Evolutionary conservation across 1,140 invertebrate genomes (phyloP).

Genomic region (Theocolax elegans): DNA sequence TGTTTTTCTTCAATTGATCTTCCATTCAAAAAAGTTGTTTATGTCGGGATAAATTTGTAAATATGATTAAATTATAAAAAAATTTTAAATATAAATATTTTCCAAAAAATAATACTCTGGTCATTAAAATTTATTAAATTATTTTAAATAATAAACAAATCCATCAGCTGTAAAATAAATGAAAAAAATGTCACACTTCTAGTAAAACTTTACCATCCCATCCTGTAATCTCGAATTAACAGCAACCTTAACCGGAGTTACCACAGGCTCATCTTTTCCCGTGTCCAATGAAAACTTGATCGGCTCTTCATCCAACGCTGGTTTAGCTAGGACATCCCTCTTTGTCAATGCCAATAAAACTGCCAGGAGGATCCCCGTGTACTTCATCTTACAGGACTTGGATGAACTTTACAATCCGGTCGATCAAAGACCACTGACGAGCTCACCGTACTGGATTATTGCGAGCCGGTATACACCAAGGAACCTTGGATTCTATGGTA

Average conservation of each 20-base stretch:
- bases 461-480: not conserved
- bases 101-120: no score
- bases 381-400: not conserved
- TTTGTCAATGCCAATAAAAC: not conserved
- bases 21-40: no score
- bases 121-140: no score
- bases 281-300: slow-evolving; percentile 23
- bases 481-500: slow-evolving; percentile 19
- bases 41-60: no score
- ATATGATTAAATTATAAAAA: no score
- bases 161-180: no score
- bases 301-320: slow-evolving; percentile 4
- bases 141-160: no score
- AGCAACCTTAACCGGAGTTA: not conserved
- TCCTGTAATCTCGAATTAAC: slow-evolving; percentile 4
- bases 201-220: slow-evolving; percentile 36
- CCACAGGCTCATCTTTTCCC: not conserved
- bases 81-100: no score
- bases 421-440: slow-evolving; percentile 2
- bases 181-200: no score
- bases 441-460: not conserved
- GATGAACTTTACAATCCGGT: not conserved
- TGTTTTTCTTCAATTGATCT: no score
- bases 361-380: not conserved
- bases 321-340: not conserved